Percentiles rank a stretch among this genome's conserved stretches.
phyloP scores from a whole-genome alignment of 2,113 vertebrate species.

The Heteronetta atricapilla region DNA sequence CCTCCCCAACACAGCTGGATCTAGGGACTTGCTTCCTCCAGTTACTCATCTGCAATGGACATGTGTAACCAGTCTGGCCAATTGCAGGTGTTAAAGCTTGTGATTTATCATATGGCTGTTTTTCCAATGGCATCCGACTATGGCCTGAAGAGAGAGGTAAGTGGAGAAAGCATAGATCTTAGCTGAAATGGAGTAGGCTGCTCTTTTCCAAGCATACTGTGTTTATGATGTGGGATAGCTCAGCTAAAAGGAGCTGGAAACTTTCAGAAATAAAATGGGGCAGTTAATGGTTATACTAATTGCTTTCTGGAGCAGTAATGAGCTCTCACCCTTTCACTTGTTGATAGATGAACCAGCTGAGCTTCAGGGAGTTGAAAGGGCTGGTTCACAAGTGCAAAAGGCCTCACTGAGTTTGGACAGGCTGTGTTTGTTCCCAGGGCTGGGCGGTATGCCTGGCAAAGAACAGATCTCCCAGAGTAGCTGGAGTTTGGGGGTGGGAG shows the following conservation, averaged over 20 bases:
- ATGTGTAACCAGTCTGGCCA: background rate
- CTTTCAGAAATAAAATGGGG: background rate
- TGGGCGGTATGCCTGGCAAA: background rate
- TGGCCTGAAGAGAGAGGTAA: background rate
- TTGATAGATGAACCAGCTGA: background rate
- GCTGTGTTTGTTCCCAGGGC: background rate
- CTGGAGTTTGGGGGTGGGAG: background rate
- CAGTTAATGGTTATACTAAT: background rate
- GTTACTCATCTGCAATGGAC: accelerated
- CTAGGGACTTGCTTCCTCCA: accelerated
- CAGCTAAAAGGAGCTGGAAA: background rate
- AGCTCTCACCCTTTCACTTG: background rate
- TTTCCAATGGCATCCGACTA: background rate
- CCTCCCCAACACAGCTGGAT: background rate
- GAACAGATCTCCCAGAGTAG: background rate
- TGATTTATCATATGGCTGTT: background rate
- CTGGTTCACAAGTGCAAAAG: background rate
- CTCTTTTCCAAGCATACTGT: background rate
- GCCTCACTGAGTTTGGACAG: background rate
- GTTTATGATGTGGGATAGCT: background rate
- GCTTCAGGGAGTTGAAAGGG: background rate
- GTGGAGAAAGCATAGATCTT: background rate
- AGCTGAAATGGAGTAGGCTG: background rate
- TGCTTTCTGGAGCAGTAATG: background rate
- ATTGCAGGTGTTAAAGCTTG: background rate